These are phyloP conservation scores for Ostrea edulis DNA, from an alignment of 1,140 invertebrate genomes.

Conservation along the genomic window DNA sequence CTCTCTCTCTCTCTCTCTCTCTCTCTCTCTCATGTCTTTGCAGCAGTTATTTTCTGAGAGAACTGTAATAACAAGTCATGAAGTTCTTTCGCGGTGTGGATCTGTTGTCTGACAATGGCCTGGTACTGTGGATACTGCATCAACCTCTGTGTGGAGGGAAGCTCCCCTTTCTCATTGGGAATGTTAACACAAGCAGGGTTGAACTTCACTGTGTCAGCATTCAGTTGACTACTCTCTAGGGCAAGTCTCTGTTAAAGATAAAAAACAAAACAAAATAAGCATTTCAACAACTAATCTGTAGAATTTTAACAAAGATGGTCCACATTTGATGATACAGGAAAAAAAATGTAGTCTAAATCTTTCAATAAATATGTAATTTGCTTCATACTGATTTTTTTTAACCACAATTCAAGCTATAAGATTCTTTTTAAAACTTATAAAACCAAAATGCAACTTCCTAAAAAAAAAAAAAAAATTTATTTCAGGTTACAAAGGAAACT, in stretches of 20 bases:
- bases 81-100: constrained; percentile 47
- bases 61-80: constrained; percentile 49
- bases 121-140: constrained; percentile 45
- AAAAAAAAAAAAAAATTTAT: no score
- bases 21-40: constrained; percentile 21
- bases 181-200: constrained; percentile 45
- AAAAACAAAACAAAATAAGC: constrained; percentile 1
- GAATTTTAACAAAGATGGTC: not conserved
- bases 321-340: no score
- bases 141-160: constrained; percentile 18
- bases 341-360: no score
- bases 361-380: no score
- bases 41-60: constrained; percentile 44
- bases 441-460: no score
- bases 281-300: not conserved
- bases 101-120: constrained; percentile 46
- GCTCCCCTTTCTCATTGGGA: constrained; percentile 46
- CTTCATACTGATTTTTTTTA: no score
- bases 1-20: not conserved
- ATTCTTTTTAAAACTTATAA: no score
- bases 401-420: no score
- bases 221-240: constrained; percentile 48
- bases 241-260: constrained; percentile 49
- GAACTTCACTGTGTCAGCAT: constrained; percentile 50
- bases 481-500: no score